Evolutionary conservation across 1,140 invertebrate genomes (phyloP).

Genomic region (Heliconius hermathena): DNA sequence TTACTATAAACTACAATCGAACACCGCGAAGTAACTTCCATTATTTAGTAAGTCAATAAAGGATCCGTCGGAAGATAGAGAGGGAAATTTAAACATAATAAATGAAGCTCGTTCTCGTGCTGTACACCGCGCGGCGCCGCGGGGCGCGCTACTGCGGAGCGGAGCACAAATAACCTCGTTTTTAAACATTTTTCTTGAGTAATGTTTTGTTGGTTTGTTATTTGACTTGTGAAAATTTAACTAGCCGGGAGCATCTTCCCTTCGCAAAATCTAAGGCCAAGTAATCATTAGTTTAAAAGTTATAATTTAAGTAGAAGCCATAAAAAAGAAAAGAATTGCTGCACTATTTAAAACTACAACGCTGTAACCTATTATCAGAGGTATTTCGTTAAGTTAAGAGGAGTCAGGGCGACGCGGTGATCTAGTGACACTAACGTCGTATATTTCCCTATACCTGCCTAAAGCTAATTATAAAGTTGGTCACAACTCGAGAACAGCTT

Average conservation of each 20-base stretch:
- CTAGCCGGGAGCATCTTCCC: neutral
- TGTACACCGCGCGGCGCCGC: constrained; percentile 1
- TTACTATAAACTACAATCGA: neutral
- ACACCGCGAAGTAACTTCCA: neutral
- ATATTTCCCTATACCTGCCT: neutral
- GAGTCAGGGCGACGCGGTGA: neutral
- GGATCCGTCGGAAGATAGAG: neutral
- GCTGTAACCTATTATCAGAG: neutral
- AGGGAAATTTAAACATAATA: constrained; percentile 32
- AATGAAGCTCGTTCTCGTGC: constrained; percentile 15
- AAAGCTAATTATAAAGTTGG: constrained; percentile 29
- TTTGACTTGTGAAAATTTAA: neutral
- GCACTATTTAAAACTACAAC: neutral
- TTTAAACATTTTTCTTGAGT: neutral
- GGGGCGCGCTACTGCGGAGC: constrained; percentile 1
- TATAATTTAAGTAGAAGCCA: neutral
- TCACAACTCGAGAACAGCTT: constrained; percentile 15
- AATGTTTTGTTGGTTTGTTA: neutral
- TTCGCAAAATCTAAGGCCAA: neutral
- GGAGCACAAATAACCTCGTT: neutral
- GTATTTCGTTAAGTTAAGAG: neutral
- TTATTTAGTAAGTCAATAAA: constrained; percentile 22
- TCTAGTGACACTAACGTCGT: neutral
- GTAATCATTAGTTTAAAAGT: neutral
- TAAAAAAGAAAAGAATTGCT: neutral